Evolutionary conservation across 2,113 vertebrate species (phyloP).

Genomic region (Toxotes chatareus): DNA sequence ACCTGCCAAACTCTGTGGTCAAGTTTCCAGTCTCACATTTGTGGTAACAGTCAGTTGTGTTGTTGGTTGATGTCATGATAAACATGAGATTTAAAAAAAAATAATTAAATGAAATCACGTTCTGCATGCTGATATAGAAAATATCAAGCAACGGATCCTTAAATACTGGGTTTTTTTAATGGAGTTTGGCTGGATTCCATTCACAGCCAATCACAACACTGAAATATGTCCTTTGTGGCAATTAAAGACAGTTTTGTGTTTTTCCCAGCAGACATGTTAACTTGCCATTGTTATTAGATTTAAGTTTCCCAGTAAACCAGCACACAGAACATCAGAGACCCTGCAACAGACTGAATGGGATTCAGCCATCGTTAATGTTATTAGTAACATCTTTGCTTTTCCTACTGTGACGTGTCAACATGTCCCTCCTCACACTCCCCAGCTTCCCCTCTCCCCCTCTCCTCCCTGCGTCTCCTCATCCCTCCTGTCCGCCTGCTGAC

Average conservation of each 20-base stretch:
- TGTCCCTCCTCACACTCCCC: neutral
- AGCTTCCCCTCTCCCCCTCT: constrained; percentile 50
- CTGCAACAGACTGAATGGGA: neutral
- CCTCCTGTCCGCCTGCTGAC: constrained; percentile 79
- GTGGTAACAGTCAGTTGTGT: neutral
- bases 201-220: neutral
- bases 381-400: too few relatives aligned
- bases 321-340: neutral
- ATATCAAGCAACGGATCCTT: neutral
- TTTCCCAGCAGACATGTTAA: neutral
- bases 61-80: too few relatives aligned
- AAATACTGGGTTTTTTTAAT: neutral
- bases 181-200: neutral
- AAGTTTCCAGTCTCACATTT: too few relatives aligned
- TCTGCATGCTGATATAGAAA: too few relatives aligned
- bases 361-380: too few relatives aligned
- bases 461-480: constrained; percentile 71
- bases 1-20: neutral
- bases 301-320: neutral
- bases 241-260: neutral
- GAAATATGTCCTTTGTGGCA: neutral
- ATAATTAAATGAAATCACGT: too few relatives aligned
- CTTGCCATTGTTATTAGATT: too few relatives aligned
- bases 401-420: neutral
- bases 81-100: too few relatives aligned